Base-by-base conservation (phyloP, 2,113 vertebrate genomes). In the Martes martes region DNA sequence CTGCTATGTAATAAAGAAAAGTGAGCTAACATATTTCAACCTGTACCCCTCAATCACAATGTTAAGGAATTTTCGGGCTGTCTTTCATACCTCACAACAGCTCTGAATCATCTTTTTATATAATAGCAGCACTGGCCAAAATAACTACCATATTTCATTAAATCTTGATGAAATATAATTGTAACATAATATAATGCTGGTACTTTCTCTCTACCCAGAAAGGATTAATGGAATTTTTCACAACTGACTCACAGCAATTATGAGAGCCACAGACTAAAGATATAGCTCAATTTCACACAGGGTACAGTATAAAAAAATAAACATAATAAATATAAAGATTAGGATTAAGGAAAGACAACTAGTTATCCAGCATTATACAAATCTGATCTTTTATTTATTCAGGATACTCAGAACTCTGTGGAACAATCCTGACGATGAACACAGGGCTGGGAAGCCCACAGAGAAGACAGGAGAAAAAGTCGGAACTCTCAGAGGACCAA, bases 291-390 rank as follows among this genome's bases (percentile, higher is more conserved):
- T 55, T 96, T 89, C 52, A 82, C 5, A 36, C 13, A 93, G 52
- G 52, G 88, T 52, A 84, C 88, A 89, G 28, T 81, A 10, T 47
- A 80, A 93, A 61, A 87, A 87, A 57, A 67, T 31, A 67, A 69
- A 50, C 52, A 26, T n/a, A 76, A 59, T 52, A 85, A 95, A 90
- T 11, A 13, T 1, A 94, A 3, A 61, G 11, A 42, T 61, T 94
- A 73, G 36, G 92, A 59, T 47, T 94, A 94, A 94, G 86, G 16
- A 94, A 78, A 50, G 76, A 93, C 19, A 21, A 79, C 69, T 85
- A 88, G 90, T 92, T 31, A 93, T 14, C 59, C 16, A 36, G 9
- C 28, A 89, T 71, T 85, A 81, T 23, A 93, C 10, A 92, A 91
- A 80, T n/a, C 18, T 80, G 11, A 74, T 45, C 18, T 87, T 61